Evolutionary conservation across 2,888 invertebrate species (phyloP).

Genomic region (Tachina lurida): DNA sequence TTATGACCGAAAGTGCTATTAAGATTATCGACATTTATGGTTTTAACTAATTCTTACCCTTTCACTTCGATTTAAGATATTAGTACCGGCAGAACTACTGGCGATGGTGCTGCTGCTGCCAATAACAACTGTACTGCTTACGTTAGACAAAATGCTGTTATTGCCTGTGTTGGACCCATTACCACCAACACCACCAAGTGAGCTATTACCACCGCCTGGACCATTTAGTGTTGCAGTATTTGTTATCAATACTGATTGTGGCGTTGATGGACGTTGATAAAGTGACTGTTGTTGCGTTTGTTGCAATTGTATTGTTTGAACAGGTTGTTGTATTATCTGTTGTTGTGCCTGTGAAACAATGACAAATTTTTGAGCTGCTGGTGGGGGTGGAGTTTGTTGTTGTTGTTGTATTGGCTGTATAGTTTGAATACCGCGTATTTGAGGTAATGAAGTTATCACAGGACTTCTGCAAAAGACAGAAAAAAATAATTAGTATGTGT

Average conservation of each 20-base stretch:
- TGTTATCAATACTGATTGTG: constrained; percentile 74
- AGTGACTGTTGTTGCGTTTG: constrained; percentile 60
- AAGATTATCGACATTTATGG: constrained; percentile 5
- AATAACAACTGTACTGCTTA: constrained; percentile 66
- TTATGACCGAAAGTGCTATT: constrained; percentile 38
- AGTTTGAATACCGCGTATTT: constrained; percentile 77
- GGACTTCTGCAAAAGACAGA: constrained; percentile 75
- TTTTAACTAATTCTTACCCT: constrained; percentile 68
- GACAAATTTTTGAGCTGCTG: constrained; percentile 78
- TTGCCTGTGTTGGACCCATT: constrained; percentile 54
- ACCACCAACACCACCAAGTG: constrained; percentile 49
- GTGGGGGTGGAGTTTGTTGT: constrained; percentile 57
- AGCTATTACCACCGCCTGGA: constrained; percentile 47
- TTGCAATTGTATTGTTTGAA: constrained; percentile 72
- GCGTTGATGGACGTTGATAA: constrained; percentile 76
- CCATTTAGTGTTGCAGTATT: constrained; percentile 66
- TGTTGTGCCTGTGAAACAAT: constrained; percentile 78
- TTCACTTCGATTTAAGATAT: constrained; percentile 70
- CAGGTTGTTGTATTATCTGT: constrained; percentile 71
- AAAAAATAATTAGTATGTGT: background rate
- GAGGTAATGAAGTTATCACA: constrained; percentile 78
- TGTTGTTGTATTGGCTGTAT: constrained; percentile 74
- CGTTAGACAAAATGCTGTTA: constrained; percentile 54
- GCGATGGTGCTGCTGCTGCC: constrained; percentile 53
- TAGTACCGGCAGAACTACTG: constrained; percentile 58